Base-by-base conservation (phyloP, 2,113 vertebrate genomes). In the Arizona elegans region DNA sequence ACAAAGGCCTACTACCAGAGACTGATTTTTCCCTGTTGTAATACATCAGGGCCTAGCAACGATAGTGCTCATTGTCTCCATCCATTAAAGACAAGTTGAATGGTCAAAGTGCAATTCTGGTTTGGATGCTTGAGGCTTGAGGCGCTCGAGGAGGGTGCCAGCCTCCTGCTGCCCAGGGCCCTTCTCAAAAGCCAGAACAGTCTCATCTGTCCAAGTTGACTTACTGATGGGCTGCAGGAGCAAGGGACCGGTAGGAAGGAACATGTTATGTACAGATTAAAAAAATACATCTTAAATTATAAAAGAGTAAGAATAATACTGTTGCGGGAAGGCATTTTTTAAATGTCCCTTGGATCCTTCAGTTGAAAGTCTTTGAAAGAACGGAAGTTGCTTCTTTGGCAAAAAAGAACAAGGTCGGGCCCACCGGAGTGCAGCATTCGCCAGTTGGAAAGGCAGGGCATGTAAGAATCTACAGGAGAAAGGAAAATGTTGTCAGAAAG, bases 391-490 rank as follows among this genome's bases (percentile, higher is more conserved):
- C 56, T 86, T 85, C 85, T 90, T 70, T 86, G 93, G 91, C 56
- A 90, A 90, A 91, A 47, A 23, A 56, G 89, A 52, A 91, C 92
- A 85, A 93, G 91, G 33, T 85, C 47, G 87, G 91, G 55, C 98
- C 98, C 98, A 97, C 96, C 98, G 98, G 96, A 98, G 98, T 96
- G 98, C 96, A 86, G 98, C 98, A 59, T 98, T 98, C 93, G 98
- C 97, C 97, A 98, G 97, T 96, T 98, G 97, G 97, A 98, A 98
- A 95, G 98, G 98, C 97, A 98, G 98, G 96, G 90, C 96, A 95
- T 98, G 97, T 95, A 99, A 98, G 98, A 98, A 98, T 99, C 98
- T 96, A 96, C 97, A 96, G 95, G 43, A 95, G 91, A 93, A 38
- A 90, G 52, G 92, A 92, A 90, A 2, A 88, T 1, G 43, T 43